Conservation (phyloP, 2,797 vertebrate genomes). For the Crenichthys baileyi region DNA sequence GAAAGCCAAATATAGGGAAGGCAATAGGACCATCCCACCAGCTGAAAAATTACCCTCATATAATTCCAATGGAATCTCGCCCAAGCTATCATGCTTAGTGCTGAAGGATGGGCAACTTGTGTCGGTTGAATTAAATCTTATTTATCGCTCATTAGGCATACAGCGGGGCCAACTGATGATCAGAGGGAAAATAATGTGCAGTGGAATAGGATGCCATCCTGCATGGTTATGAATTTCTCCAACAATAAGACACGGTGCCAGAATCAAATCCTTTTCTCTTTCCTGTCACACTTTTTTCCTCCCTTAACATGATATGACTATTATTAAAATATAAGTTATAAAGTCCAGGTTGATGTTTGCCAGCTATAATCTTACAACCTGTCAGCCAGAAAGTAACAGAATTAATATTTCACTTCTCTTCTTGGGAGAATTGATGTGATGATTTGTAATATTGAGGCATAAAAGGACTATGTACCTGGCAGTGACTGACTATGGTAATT, state of each 20-base stretch:
- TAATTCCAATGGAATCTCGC: slow-evolving; percentile 77
- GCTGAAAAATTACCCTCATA: slow-evolving; percentile 83
- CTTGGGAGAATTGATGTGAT: slow-evolving; percentile 63
- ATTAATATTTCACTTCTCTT: slow-evolving; percentile 79
- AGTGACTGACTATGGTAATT: slow-evolving; percentile 55
- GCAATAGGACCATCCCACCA: slow-evolving; percentile 64
- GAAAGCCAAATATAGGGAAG: slow-evolving; percentile 67
- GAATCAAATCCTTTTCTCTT: slow-evolving; percentile 63
- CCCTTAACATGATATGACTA: slow-evolving; percentile 60
- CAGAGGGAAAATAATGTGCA: slow-evolving; percentile 76
- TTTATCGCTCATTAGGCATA: slow-evolving; percentile 77
- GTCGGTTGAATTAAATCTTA: slow-evolving; percentile 77
- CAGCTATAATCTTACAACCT: slow-evolving; percentile 56
- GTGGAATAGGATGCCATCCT: slow-evolving; percentile 65
- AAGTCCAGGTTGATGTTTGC: slow-evolving; percentile 56
- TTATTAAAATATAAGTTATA: slow-evolving; percentile 72
- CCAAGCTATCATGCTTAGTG: slow-evolving; percentile 72
- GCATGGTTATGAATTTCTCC: slow-evolving; percentile 64
- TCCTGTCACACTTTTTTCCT: slow-evolving; percentile 28
- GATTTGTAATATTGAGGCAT: slow-evolving; percentile 65
- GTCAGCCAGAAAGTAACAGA: slow-evolving; percentile 63
- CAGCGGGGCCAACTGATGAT: slow-evolving; percentile 69
- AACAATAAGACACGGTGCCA: slow-evolving; percentile 64
- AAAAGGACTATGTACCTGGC: slow-evolving; percentile 38
- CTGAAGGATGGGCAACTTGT: slow-evolving; percentile 76